Evolutionary conservation across 2,888 invertebrate species (phyloP).

Genomic region (Allophyes oxyacanthae): DNA sequence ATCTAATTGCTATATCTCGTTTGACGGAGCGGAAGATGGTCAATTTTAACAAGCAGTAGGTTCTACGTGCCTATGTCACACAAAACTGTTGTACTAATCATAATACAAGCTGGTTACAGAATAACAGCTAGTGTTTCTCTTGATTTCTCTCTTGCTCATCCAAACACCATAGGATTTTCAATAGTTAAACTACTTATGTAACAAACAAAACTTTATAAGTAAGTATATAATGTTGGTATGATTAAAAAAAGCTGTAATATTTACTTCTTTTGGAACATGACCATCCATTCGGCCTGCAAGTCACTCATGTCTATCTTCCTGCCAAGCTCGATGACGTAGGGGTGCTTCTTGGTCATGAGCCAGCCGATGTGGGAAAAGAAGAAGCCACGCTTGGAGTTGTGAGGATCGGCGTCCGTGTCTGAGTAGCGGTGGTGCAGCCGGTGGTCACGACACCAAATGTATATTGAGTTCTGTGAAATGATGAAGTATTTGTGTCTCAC

Average conservation of each 20-base stretch:
- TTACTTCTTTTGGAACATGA: conserved; percentile 94
- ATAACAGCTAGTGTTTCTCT: too few relatives aligned
- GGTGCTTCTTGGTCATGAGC: conserved; percentile 94
- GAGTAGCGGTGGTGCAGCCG: conserved; percentile 94
- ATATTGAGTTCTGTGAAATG: conserved; percentile 91
- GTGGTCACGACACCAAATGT: conserved; percentile 94
- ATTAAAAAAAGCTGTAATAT: neutral
- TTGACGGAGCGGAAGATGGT: neutral
- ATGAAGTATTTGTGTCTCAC: too few relatives aligned
- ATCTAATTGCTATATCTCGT: neutral
- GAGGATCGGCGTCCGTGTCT: conserved; percentile 93
- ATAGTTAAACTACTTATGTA: too few relatives aligned
- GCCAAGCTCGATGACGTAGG: conserved; percentile 91
- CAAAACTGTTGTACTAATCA: too few relatives aligned
- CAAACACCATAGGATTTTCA: too few relatives aligned
- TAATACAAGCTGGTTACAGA: too few relatives aligned
- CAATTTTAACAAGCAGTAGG: too few relatives aligned
- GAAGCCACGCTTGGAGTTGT: conserved; percentile 94
- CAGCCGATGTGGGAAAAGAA: conserved; percentile 97
- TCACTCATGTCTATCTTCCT: conserved; percentile 93
- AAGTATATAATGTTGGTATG: too few relatives aligned
- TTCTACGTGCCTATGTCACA: too few relatives aligned
- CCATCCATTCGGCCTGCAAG: conserved; percentile 91
- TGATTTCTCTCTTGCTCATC: too few relatives aligned
- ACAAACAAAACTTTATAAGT: too few relatives aligned